These are phyloP conservation scores for Bombus fervidus DNA, from an alignment of 1,140 invertebrate genomes.

Conservation along the genomic window DNA sequence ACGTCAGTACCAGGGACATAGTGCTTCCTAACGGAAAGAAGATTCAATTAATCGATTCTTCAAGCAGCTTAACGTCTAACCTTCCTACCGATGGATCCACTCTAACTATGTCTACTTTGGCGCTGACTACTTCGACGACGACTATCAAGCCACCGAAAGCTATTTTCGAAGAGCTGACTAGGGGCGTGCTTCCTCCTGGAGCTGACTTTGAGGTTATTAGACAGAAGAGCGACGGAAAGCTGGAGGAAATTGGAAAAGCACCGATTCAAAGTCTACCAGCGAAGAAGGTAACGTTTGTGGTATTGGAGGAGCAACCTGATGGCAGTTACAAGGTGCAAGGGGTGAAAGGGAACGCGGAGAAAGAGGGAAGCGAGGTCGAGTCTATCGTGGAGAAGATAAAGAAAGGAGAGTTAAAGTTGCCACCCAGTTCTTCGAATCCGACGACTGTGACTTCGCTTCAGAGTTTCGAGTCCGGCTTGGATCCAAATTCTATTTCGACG, in stretches of 20 bases:
- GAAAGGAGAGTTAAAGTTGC: slow-evolving; percentile 90
- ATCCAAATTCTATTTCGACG: slow-evolving; percentile 34
- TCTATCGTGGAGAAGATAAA: slow-evolving; percentile 91
- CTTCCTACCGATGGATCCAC: slow-evolving; percentile 54
- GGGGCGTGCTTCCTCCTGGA: slow-evolving; percentile 89
- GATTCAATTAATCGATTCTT: slow-evolving; percentile 85
- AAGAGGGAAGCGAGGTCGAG: slow-evolving; percentile 88
- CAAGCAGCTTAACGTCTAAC: slow-evolving; percentile 69
- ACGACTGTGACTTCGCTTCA: slow-evolving; percentile 32
- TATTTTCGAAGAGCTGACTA: slow-evolving; percentile 89
- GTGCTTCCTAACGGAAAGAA: slow-evolving; percentile 89
- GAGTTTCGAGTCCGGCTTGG: slow-evolving; percentile 44
- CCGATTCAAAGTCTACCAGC: slow-evolving; percentile 85
- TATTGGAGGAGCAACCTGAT: slow-evolving; percentile 92
- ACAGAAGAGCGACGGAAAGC: slow-evolving; percentile 87
- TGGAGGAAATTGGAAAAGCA: slow-evolving; percentile 87
- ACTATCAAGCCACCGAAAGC: slow-evolving; percentile 83
- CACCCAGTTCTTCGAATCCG: slow-evolving; percentile 83
- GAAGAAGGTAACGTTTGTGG: slow-evolving; percentile 93
- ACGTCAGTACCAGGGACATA: slow-evolving; percentile 88
- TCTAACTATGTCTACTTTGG: slow-evolving; percentile 44
- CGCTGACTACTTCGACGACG: slow-evolving; percentile 77
- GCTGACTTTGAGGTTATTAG: slow-evolving; percentile 90
- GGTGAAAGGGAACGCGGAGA: slow-evolving; percentile 87
- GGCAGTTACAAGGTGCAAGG: slow-evolving; percentile 92